Base-by-base conservation (phyloP, 2,797 vertebrate species). In the Accipiter superciliosus region DNA sequence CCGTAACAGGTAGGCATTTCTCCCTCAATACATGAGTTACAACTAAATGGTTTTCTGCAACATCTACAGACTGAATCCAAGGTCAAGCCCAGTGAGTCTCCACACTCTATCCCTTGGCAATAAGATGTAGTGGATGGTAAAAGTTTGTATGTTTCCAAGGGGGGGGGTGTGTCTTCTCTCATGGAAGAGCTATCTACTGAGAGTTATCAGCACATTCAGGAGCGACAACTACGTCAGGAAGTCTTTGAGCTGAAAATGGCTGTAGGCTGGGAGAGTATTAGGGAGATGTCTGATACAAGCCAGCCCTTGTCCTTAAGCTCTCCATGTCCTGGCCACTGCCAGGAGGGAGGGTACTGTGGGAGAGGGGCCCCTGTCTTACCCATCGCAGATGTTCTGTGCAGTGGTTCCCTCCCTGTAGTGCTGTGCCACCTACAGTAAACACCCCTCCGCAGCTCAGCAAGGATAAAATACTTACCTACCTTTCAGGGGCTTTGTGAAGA, bases 401-500 rank as follows among this genome's bases (percentile, higher is more conserved):
- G 83, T 50, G 58, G 22, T 14, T 69, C 55, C 59, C 52, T 57
- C 40, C 39, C 69, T 3, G 16, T 58, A 39, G 39, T 4, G 1
- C 57, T 5, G 11, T n/a, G 39, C 88, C 4, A 5, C 47, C 44
- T 14, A 44, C 3, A 1, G 33, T 49, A 77, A 89, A 77, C 47
- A 47, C 35, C n/a, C 39, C 50, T 67, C 15, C 33, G 12, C 37
- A 40, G 65, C 74, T 78, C 67, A 44, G 72, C 47, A n/a, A 87
- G 72, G 80, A 86, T 89, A 52, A 91, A 87, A 87, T 31, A 58
- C 74, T 58, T 66, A 31, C 58, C 70, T 66, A 7, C 63, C 52
- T 80, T 47, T 22, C 65, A 71, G 40, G 44, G 61, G 71, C 87
- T 93, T 88, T 91, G 61, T 53, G 80, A 52, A 70, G 88, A 88